Percentiles rank a stretch among this genome's conserved stretches.
Evolutionary conservation across 2,113 vertebrate genomes (phyloP).

Genomic region (Tympanuchus pallidicinctus): DNA sequence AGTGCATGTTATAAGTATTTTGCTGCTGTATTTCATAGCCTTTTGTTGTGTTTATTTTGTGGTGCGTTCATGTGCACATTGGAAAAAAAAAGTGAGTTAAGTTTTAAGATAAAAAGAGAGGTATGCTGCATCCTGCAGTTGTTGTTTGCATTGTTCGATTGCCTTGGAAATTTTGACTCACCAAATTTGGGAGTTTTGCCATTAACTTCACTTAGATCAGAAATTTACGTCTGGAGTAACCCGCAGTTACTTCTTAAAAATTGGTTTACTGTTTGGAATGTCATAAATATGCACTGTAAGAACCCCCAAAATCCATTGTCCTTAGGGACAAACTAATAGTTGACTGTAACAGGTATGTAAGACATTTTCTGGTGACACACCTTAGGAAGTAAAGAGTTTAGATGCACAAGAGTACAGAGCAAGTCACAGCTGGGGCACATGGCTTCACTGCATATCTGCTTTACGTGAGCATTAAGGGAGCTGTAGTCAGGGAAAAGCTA

Average conservation of each 20-base stretch:
- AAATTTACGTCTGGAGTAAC: not conserved
- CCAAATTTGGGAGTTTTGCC: not conserved
- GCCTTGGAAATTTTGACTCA: not conserved
- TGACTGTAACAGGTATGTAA: fast-evolving
- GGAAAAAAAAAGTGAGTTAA: not conserved
- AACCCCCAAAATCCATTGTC: not conserved
- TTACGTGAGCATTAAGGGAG: not conserved
- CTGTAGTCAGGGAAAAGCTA: not conserved
- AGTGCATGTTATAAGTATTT: not conserved
- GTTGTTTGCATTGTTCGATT: not conserved
- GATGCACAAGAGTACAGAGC: not conserved
- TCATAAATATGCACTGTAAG: not conserved
- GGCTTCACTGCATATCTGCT: not conserved
- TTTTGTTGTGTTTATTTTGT: not conserved
- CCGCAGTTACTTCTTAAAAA: not conserved
- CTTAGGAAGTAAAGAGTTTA: not conserved
- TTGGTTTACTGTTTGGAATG: not conserved
- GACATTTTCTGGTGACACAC: not conserved
- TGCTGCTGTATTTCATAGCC: not conserved
- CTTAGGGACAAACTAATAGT: not conserved
- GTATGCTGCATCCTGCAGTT: not conserved
- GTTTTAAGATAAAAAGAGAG: not conserved
- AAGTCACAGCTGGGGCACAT: fast-evolving
- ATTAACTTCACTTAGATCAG: not conserved
- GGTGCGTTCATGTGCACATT: not conserved